Conservation (phyloP, 2,113 vertebrate species). For the cattle (Bos taurus) region DNA sequence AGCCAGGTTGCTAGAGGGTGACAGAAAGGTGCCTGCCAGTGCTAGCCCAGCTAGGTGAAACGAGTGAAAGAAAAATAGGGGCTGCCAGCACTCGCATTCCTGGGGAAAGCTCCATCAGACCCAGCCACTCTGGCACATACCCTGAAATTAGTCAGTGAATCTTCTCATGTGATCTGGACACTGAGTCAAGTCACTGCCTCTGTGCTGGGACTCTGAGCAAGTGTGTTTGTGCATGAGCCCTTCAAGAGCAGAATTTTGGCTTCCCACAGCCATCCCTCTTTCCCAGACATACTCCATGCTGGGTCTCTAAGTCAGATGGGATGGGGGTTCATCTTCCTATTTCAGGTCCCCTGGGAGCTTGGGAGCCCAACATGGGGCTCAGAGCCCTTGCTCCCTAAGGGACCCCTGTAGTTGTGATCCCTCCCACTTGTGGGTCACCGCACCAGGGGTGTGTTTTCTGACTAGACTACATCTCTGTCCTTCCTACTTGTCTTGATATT, state of each 20-base stretch:
- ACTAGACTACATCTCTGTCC: not conserved
- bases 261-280: not conserved
- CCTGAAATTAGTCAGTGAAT: not conserved
- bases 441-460: not conserved
- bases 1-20: not conserved
- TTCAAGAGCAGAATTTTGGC: not conserved
- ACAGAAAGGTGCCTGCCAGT: not conserved
- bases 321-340: not conserved
- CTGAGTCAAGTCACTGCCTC: not conserved
- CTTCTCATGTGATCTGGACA: not conserved
- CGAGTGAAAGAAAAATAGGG: not conserved
- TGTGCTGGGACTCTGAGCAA: not conserved
- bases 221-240: not conserved
- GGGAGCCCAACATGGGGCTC: not conserved
- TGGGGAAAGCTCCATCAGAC: not conserved
- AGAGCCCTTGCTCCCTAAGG: not conserved
- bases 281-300: not conserved
- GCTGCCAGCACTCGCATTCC: not conserved
- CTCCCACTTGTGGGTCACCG: not conserved
- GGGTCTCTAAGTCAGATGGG: not conserved
- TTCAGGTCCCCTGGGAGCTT: not conserved
- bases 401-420: not conserved
- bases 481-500: not conserved
- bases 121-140: not conserved
- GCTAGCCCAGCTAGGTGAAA: not conserved